Conservation (phyloP, 1,140 invertebrate genomes). For the Bursaphelenchus mucronatus region DNA sequence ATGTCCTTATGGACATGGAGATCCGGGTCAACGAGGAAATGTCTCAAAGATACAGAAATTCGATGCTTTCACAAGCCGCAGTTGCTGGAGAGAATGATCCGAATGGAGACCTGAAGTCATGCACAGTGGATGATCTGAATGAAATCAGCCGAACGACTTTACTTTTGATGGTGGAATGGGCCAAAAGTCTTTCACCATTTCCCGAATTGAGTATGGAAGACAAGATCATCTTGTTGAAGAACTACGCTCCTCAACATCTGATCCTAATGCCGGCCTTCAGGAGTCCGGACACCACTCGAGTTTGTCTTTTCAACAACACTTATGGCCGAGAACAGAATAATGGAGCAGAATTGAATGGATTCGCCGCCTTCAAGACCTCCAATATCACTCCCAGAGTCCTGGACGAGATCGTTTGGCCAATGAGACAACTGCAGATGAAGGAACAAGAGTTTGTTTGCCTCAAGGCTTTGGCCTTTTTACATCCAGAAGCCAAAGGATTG, state of each 20-base stretch:
- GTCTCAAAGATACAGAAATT: conserved; percentile 49
- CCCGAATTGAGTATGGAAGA: conserved; percentile 50
- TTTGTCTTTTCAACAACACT: conserved; percentile 60
- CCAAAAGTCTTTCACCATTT: conserved; percentile 49
- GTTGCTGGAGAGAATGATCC: conserved; percentile 4
- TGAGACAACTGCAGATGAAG: conserved; percentile 55
- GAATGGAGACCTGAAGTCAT: conserved; percentile 4
- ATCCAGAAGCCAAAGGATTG: conserved; percentile 60
- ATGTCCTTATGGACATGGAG: conserved; percentile 56
- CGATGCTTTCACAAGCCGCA: conserved; percentile 26
- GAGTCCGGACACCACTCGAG: conserved; percentile 57
- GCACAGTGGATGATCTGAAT: conserved; percentile 47
- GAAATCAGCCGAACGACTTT: conserved; percentile 58
- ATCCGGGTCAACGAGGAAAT: conserved; percentile 54
- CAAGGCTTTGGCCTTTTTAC: conserved; percentile 58
- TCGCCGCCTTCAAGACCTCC: conserved; percentile 51
- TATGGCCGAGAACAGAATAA: conserved; percentile 36
- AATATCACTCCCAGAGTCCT: conserved; percentile 54
- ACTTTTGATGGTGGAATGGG: conserved; percentile 59
- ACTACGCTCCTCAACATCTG: conserved; percentile 59
- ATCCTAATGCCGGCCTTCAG: conserved; percentile 60
- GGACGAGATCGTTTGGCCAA: conserved; percentile 61
- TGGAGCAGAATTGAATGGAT: conserved; percentile 46
- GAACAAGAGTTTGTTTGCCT: conserved; percentile 60
- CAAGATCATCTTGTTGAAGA: conserved; percentile 55